These are phyloP conservation scores for Drosophila sturtevanti DNA, from an alignment of 1,140 invertebrate genomes.

Conservation along the genomic window DNA sequence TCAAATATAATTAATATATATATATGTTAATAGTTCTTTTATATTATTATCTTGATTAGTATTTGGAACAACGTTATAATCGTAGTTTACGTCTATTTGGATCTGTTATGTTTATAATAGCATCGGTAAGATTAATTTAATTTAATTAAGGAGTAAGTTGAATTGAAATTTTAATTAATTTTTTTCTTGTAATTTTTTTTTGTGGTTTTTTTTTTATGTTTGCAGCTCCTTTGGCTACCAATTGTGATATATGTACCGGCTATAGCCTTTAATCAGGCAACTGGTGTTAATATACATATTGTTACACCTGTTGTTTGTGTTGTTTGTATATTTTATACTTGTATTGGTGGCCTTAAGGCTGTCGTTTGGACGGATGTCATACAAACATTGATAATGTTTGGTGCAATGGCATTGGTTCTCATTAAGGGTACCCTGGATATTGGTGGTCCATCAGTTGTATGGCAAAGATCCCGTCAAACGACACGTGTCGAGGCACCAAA, in stretches of 20 bases:
- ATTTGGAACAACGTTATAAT: slow-evolving; percentile 90
- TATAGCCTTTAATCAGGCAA: slow-evolving; percentile 90
- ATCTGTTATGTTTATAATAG: slow-evolving; percentile 88
- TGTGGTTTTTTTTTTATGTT: not conserved
- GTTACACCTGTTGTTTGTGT: slow-evolving; percentile 93
- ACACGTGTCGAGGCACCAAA: slow-evolving; percentile 89
- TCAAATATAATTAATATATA: too few species aligned
- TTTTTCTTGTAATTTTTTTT: too few species aligned
- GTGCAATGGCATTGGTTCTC: slow-evolving; percentile 90
- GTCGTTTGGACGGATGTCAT: slow-evolving; percentile 97
- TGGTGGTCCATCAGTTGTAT: slow-evolving; percentile 89
- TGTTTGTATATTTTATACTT: slow-evolving; percentile 96
- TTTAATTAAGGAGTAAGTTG: too few species aligned
- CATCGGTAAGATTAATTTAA: slow-evolving; percentile 85
- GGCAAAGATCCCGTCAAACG: slow-evolving; percentile 87
- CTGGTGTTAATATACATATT: slow-evolving; percentile 91
- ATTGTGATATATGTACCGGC: slow-evolving; percentile 88
- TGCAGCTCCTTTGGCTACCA: slow-evolving; percentile 86
- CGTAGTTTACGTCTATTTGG: slow-evolving; percentile 88
- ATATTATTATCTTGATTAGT: slow-evolving; percentile 84
- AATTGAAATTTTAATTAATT: too few species aligned
- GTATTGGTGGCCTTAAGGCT: slow-evolving; percentile 94
- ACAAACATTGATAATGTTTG: slow-evolving; percentile 93
- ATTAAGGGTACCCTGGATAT: slow-evolving; percentile 91
- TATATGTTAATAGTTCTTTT: not conserved